These are phyloP conservation scores for Schizopygopsis pylzovi DNA, from an alignment of 2,797 vertebrate species.

Conservation along the genomic window DNA sequence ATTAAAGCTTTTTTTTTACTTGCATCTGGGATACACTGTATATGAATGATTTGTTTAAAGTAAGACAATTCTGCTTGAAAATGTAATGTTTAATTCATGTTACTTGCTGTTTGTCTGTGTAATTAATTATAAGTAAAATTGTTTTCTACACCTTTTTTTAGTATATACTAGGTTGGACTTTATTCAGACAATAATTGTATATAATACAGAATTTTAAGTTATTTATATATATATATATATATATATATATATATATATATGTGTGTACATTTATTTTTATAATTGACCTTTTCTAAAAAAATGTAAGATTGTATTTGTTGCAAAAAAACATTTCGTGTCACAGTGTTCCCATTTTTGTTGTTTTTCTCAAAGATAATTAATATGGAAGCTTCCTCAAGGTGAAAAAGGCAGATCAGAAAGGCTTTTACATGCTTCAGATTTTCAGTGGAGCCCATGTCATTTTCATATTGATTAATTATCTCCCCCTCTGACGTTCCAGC, in stretches of 20 bases:
- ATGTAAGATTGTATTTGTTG: neutral
- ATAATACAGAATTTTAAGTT: neutral
- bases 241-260: neutral
- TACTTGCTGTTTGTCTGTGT: neutral
- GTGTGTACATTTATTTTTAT: neutral
- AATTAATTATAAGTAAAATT: neutral
- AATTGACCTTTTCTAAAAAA: neutral
- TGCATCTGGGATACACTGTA: neutral
- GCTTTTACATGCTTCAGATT: slow-evolving; percentile 55
- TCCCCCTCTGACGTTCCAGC: slow-evolving; percentile 70
- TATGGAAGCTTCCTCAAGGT: slow-evolving; percentile 40
- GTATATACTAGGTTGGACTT: neutral
- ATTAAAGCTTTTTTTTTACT: neutral
- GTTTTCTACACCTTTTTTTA: neutral
- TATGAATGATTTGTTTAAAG: neutral
- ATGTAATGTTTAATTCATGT: neutral
- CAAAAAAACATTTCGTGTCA: neutral
- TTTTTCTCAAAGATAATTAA: slow-evolving; percentile 35
- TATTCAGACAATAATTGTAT: neutral
- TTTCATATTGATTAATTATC: slow-evolving; percentile 71
- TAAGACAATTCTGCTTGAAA: neutral
- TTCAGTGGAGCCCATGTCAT: slow-evolving; percentile 56
- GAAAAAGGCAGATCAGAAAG: slow-evolving; percentile 51
- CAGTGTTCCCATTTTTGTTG: neutral
- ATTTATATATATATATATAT: neutral